These are phyloP conservation scores for Lepidocolaptes lacrymiger DNA, from an alignment of 2,797 vertebrate genomes.

Conservation along the genomic window DNA sequence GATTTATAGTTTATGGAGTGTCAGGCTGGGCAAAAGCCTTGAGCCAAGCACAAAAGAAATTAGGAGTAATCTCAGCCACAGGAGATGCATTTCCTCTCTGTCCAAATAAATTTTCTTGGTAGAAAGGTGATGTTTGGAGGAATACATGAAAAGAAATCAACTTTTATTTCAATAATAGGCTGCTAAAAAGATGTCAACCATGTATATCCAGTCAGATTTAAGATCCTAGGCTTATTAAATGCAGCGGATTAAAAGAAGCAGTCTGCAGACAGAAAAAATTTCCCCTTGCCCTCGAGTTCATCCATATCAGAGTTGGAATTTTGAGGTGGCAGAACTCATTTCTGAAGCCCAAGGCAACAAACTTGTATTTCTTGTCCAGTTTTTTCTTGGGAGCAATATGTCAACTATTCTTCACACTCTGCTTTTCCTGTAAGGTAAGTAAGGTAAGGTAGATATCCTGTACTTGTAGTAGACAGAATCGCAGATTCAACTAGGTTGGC, in stretches of 20 bases:
- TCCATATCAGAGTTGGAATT: neutral
- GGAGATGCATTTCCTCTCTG: neutral
- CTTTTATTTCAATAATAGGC: neutral
- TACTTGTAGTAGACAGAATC: neutral
- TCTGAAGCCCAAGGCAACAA: neutral
- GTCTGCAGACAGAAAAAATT: neutral
- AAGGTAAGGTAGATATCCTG: neutral
- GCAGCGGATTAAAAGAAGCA: neutral
- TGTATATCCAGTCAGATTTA: neutral
- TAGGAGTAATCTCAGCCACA: no score
- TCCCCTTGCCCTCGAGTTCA: neutral
- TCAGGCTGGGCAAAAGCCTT: neutral
- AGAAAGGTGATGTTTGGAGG: neutral
- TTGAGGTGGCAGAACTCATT: neutral
- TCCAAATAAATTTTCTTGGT: neutral
- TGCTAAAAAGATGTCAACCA: neutral
- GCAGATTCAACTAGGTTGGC: no score
- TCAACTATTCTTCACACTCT: neutral
- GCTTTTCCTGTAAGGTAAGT: rapidly evolving
- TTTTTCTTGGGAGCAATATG: neutral
- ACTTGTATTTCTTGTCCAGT: neutral
- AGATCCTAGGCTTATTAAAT: neutral
- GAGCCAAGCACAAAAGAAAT: neutral
- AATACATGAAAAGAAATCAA: neutral
- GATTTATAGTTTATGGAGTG: neutral